Evolutionary conservation across 2,113 vertebrate species (phyloP).

Genomic region (Himantopus leucocephalus): DNA sequence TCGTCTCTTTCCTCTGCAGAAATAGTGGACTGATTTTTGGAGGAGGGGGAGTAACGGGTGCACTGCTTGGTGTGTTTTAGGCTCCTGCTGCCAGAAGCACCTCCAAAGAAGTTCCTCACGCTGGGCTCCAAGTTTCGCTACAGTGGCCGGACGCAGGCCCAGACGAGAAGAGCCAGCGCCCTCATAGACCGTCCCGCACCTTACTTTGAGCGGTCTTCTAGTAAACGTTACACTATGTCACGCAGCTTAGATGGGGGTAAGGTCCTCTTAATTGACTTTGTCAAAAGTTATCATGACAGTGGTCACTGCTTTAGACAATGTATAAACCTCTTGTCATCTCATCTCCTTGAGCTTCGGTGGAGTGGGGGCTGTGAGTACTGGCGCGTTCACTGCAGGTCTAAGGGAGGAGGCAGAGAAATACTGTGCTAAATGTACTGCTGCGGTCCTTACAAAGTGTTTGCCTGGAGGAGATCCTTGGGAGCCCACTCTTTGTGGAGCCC

Average conservation of each 20-base stretch:
- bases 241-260: constrained; percentile 93
- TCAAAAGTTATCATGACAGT: background rate
- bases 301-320: background rate
- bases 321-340: background rate
- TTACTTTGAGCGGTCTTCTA: constrained; percentile 90
- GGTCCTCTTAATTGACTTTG: background rate
- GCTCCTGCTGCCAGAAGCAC: constrained; percentile 91
- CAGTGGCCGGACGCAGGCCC: constrained; percentile 93
- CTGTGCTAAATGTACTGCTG: background rate
- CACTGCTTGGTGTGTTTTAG: constrained; percentile 69
- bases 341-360: background rate
- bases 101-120: constrained; percentile 94
- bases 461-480: background rate
- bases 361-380: background rate
- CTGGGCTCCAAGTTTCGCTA: constrained; percentile 98
- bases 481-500: background rate
- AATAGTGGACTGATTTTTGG: background rate
- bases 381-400: background rate
- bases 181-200: constrained; percentile 91
- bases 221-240: constrained; percentile 95
- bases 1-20: background rate
- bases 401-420: background rate
- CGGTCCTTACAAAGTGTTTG: background rate
- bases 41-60: background rate
- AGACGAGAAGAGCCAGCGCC: constrained; percentile 90